phyloP scores from a whole-genome alignment of 2,113 vertebrate genomes.

The Brienomyrus longianalis region DNA sequence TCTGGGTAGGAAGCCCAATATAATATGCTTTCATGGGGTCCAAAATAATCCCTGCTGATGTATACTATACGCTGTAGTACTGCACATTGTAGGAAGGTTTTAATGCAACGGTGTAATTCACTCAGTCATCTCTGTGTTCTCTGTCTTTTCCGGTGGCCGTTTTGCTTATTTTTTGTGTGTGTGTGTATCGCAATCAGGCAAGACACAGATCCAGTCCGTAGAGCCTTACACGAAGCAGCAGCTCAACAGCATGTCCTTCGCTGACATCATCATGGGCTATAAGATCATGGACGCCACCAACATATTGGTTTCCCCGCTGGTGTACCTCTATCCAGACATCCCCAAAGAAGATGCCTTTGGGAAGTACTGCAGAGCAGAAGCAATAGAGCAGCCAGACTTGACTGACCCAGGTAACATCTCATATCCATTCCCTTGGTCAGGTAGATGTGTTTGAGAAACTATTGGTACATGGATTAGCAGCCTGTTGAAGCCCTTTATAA shows the following conservation, averaged over 20 bases:
- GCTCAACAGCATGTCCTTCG: conserved; percentile 96
- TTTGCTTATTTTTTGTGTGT: neutral
- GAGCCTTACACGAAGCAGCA: conserved; percentile 99
- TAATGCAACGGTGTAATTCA: neutral
- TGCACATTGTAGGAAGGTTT: neutral
- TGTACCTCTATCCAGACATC: conserved; percentile 93
- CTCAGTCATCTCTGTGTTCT: neutral
- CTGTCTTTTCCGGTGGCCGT: neutral
- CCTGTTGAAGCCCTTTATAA: neutral
- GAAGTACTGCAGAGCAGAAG: conserved; percentile 90
- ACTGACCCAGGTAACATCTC: conserved; percentile 72
- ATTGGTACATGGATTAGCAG: neutral
- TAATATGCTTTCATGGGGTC: too few relatives aligned
- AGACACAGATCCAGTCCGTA: conserved; percentile 98
- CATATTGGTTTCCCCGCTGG: conserved; percentile 89
- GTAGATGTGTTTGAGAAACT: neutral
- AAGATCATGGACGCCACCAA: conserved; percentile 99
- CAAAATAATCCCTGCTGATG: neutral
- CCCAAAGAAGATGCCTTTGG: conserved; percentile 97
- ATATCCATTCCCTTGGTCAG: neutral
- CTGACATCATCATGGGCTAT: conserved; percentile 99
- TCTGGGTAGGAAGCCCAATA: too few relatives aligned
- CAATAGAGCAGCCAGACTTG: conserved; percentile 73
- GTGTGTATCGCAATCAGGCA: conserved; percentile 58
- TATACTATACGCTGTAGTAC: neutral